Evolutionary conservation across 2,888 invertebrate genomes (phyloP).

Genomic region (Venustoraphidia nigricollis): DNA sequence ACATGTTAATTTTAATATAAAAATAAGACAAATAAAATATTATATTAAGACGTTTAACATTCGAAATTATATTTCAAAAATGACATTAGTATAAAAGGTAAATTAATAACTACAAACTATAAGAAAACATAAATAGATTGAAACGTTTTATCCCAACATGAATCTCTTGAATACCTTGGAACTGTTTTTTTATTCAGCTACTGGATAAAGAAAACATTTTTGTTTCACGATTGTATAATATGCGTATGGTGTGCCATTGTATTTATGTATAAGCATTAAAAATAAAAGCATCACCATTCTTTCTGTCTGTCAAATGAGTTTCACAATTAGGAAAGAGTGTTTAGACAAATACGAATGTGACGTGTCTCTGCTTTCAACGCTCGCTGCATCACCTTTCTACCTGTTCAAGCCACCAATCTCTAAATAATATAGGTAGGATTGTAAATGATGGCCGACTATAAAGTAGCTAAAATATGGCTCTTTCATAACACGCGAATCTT

Average conservation of each 20-base stretch:
- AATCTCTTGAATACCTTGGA: neutral
- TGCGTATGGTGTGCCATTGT: neutral
- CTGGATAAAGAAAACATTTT: neutral
- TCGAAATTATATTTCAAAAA: too few relatives aligned
- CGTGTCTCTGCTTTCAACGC: neutral
- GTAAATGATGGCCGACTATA: too few relatives aligned
- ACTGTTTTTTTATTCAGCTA: neutral
- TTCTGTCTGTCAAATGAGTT: neutral
- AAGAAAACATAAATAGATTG: neutral
- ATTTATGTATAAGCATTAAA: neutral
- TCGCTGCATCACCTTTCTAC: neutral
- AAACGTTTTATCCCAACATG: neutral
- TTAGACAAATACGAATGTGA: conserved; percentile 3
- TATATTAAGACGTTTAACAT: too few relatives aligned
- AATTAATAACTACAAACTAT: too few relatives aligned
- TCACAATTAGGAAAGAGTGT: conserved; percentile 1
- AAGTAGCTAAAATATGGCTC: too few relatives aligned
- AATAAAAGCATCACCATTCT: neutral
- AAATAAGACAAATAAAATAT: too few relatives aligned
- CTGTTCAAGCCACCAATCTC: neutral
- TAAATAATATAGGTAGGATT: too few relatives aligned
- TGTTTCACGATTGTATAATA: too few relatives aligned
- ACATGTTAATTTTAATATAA: too few relatives aligned
- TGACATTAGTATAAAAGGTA: too few relatives aligned
- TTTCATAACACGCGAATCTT: too few relatives aligned